Base-by-base conservation (phyloP, 2,797 vertebrate genomes). In the Sitta carolinensis region DNA sequence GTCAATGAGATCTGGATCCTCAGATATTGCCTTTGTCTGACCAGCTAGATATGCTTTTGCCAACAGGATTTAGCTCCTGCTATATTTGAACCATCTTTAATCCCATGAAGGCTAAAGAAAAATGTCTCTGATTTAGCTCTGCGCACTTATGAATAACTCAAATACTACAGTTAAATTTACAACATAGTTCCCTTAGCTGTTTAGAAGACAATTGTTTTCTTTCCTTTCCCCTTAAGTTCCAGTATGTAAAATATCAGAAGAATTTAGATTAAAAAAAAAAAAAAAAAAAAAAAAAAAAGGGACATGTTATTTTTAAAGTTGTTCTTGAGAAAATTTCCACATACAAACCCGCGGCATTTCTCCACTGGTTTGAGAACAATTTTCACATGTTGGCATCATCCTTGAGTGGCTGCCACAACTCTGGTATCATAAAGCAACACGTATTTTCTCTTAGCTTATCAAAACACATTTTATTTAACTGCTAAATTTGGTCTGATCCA, bases 381-480 rank as follows among this genome's bases (percentile, higher is more conserved):
- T 96, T 82, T 91, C 88, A 92, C 83, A 83, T 80, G 48, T 79
- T 96, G 89, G 88, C 93, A 96, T 72, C 81, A 75, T 93, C 82
- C 91, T 93, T 76, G 21, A 95, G 67, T 18, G 36, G 84, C 45
- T 93, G 76, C 92, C 90, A 85, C 81, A 85, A 95, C 57, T 89
- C 92, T 45, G 62, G 83, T 91, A 89, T 91, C 84, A 95, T 69
- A 89, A 89, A 95, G 94, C 62, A 7, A 86, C 87, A 89, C 69
- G 27, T 96, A 94, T 87, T 96, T 95, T 95, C 87, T 95, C 96
- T 96, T 54, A 90, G 66, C 87, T 96, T 97, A 97, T 77, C 95
- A 96, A 97, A 97, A 97, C 92, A 97, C 67, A 62, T 92, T 97
- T 97, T 97, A 95, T 96, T 97, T 50, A 92, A 97, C 87, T 67